Conservation (phyloP, 2,888 invertebrate genomes). For the Lottia scabra region DNA sequence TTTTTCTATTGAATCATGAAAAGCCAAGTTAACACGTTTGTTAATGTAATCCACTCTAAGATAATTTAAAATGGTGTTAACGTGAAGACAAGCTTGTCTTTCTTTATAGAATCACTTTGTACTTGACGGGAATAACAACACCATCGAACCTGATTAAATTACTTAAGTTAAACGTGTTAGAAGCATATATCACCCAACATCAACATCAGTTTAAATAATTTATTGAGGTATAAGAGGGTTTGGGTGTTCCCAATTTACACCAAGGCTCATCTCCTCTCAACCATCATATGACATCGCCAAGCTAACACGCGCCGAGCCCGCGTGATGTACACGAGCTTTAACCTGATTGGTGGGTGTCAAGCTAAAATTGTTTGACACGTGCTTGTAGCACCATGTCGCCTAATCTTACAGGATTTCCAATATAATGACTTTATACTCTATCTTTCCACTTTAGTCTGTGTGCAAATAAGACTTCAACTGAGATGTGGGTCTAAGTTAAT, state of each 20-base stretch:
- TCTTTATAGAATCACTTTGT: background rate
- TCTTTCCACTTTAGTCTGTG: constrained; percentile 26
- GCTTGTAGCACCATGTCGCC: background rate
- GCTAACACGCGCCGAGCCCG: background rate
- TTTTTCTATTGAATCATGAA: too few species aligned
- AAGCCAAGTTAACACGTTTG: background rate
- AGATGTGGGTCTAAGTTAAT: constrained; percentile 32
- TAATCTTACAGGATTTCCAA: constrained; percentile 14
- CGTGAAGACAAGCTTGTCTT: background rate
- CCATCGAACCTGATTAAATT: background rate
- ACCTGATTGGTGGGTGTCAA: constrained; percentile 3
- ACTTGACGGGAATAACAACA: background rate
- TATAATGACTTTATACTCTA: constrained; percentile 32
- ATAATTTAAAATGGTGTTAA: background rate
- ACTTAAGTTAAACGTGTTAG: constrained; percentile 4
- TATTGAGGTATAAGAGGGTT: background rate
- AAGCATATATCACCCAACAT: constrained; percentile 5
- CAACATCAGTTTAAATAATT: background rate
- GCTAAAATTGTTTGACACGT: constrained; percentile 3
- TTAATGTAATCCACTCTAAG: background rate
- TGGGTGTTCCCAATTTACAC: background rate
- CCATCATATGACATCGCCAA: background rate
- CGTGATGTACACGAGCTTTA: background rate
- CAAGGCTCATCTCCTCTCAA: background rate
- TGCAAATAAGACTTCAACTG: constrained; percentile 28